A percentile compares a stretch with the other conserved stretches of the same genome.
These are phyloP conservation scores for Eugnorisma glareosa DNA, from an alignment of 2,888 invertebrate genomes.

Conservation along the genomic window DNA sequence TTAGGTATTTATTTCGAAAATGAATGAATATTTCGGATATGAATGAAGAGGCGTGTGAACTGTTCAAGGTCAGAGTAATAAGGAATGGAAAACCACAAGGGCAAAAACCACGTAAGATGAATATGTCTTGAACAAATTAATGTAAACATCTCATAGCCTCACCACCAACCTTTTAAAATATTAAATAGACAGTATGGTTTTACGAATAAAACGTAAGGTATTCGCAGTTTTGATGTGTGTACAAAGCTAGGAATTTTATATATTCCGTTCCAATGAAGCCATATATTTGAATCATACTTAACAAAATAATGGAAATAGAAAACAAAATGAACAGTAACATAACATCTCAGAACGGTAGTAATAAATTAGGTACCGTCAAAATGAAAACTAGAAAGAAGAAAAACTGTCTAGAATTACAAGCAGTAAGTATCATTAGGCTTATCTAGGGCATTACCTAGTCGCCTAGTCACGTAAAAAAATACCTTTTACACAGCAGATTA, in stretches of 20 bases:
- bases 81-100: background rate
- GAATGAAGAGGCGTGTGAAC: background rate
- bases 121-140: background rate
- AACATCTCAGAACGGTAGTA: background rate
- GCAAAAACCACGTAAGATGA: background rate
- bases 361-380: background rate
- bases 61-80: background rate
- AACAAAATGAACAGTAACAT: background rate
- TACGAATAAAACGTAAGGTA: background rate
- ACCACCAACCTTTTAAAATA: background rate
- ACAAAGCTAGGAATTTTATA: background rate
- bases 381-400: background rate
- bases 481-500: background rate
- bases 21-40: background rate
- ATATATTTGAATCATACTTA: background rate
- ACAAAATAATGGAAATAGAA: background rate
- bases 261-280: background rate
- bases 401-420: background rate
- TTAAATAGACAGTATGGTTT: background rate
- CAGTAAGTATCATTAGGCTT: background rate
- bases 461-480: background rate
- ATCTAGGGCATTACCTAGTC: background rate
- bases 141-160: background rate
- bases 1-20: slow-evolving; percentile 1
- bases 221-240: background rate